Conservation (phyloP, 2,113 vertebrate genomes). For the Petrocephalus microphthalmus region DNA sequence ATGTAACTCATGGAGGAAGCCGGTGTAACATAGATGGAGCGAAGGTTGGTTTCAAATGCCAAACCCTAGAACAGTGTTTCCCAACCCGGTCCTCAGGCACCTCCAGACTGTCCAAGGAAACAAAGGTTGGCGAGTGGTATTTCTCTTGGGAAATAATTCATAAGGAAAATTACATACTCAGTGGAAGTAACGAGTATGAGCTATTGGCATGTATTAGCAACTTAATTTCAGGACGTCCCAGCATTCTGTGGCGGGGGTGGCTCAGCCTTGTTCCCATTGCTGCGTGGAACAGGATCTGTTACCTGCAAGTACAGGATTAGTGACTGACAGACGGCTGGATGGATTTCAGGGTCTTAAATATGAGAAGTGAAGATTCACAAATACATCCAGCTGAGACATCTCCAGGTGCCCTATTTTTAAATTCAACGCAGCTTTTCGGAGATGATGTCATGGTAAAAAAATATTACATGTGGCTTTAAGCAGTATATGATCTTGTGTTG, state of each 20-base stretch:
- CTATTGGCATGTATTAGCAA: not conserved
- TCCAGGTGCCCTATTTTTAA: not conserved
- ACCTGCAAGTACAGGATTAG: not conserved
- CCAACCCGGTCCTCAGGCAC: not conserved
- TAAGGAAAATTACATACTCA: not conserved
- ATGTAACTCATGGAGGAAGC: not conserved
- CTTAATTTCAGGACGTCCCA: not conserved
- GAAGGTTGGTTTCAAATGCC: not conserved
- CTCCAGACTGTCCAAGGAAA: not conserved
- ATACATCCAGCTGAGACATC: not conserved
- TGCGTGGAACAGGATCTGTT: not conserved
- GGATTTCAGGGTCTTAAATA: not conserved
- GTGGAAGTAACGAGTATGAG: not conserved
- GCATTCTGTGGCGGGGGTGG: too few species aligned
- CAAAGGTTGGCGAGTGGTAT: not conserved
- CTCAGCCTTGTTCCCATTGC: not conserved
- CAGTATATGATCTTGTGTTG: not conserved
- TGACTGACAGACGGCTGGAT: not conserved
- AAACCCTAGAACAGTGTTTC: not conserved
- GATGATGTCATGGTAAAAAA: not conserved
- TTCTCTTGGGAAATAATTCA: not conserved
- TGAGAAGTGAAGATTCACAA: not conserved
- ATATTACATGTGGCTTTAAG: not conserved
- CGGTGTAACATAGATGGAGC: not conserved
- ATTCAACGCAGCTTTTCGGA: not conserved